A percentile compares a stretch with the other conserved stretches of the same genome.
Conservation (phyloP, 2,113 vertebrate genomes). For the Paramisgurnus dabryanus region DNA sequence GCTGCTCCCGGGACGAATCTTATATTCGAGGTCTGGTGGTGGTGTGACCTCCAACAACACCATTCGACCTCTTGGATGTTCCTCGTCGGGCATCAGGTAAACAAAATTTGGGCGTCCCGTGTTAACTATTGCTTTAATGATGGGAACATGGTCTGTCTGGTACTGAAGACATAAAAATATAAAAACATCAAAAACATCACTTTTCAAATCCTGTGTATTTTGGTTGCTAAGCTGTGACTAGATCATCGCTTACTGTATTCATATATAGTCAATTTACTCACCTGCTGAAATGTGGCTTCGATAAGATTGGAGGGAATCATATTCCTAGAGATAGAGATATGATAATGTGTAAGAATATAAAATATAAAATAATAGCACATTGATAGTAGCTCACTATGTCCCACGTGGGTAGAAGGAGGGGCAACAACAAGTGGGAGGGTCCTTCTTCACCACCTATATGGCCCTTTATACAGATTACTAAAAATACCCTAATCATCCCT, state of each 20-base stretch:
- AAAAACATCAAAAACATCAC: neutral
- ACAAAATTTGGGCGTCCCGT: conserved; percentile 74
- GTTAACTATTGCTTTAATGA: conserved; percentile 66
- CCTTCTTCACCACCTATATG: conserved; percentile 54
- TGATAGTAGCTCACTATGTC: conserved; percentile 46
- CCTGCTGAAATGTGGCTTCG: conserved; percentile 89
- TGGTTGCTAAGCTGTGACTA: too few species aligned
- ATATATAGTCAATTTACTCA: conserved; percentile 54
- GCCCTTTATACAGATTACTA: conserved; percentile 65
- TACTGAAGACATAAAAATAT: conserved; percentile 70
- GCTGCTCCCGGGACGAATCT: conserved; percentile 80
- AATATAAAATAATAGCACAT: neutral
- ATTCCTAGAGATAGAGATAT: conserved; percentile 73
- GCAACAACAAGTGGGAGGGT: conserved; percentile 43
- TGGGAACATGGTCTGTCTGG: conserved; percentile 79
- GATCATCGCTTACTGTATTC: neutral
- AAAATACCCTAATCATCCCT: conserved; percentile 68
- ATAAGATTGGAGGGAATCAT: conserved; percentile 91
- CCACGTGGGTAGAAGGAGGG: neutral
- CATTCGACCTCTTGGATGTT: conserved; percentile 69
- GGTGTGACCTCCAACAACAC: conserved; percentile 84
- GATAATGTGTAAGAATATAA: neutral
- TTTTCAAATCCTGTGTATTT: too few species aligned
- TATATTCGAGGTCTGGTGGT: conserved; percentile 78
- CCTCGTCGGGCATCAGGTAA: conserved; percentile 79